These are phyloP conservation scores for Microtus richardsoni DNA, from an alignment of 2,113 vertebrate species.

Conservation along the genomic window DNA sequence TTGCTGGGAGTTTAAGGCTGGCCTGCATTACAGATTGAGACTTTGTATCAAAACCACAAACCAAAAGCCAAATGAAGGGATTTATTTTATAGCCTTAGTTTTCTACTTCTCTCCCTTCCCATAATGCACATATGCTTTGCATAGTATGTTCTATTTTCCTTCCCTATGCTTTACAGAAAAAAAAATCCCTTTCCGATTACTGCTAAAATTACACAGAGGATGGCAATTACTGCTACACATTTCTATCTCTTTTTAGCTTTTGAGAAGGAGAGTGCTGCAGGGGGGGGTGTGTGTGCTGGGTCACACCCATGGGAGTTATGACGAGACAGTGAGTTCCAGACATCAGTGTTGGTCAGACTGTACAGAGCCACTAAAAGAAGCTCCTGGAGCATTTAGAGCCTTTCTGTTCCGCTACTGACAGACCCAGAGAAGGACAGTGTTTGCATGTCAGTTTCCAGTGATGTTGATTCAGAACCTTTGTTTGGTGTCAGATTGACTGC, in stretches of 20 bases:
- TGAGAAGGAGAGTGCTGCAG: neutral
- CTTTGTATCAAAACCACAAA: neutral
- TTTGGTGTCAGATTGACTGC: neutral
- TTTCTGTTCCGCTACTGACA: neutral
- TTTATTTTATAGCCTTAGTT: neutral
- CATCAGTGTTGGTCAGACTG: neutral
- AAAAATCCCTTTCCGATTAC: constrained; percentile 1
- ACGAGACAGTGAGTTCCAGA: neutral
- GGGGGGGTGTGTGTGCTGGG: constrained; percentile 39
- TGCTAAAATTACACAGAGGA: constrained; percentile 24
- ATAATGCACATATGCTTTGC: neutral
- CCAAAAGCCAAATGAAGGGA: neutral
- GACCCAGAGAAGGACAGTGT: neutral
- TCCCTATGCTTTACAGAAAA: neutral
- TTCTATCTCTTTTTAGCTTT: constrained; percentile 19
- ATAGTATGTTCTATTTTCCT: neutral
- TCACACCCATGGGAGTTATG: neutral
- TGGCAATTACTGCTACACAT: constrained; percentile 7
- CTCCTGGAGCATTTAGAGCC: neutral
- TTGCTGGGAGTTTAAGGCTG: neutral
- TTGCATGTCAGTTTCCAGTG: neutral
- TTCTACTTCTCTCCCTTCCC: neutral
- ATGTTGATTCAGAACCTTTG: neutral
- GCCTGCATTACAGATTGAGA: neutral
- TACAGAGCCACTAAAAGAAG: neutral